Percentiles rank a stretch among this genome's conserved stretches.
phyloP scores from a whole-genome alignment of 2,888 invertebrate genomes.

The Aphidius colemani region DNA sequence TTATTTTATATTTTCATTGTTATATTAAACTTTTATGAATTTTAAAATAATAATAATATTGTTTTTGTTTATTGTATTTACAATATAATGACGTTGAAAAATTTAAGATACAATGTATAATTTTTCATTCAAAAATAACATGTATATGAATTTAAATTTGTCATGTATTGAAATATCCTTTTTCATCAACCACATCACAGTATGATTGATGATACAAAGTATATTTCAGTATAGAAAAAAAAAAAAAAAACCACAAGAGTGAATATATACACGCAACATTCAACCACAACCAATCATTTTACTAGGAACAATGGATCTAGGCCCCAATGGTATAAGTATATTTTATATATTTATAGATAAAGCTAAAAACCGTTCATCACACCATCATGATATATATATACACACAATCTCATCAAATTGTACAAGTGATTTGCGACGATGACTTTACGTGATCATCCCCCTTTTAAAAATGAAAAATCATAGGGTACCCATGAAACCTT shows the following conservation, averaged over 20 bases:
- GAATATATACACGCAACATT: constrained; percentile 13
- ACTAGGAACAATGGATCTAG: constrained; percentile 16
- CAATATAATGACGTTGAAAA: too few relatives aligned
- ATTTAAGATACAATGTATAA: too few relatives aligned
- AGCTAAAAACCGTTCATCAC: constrained; percentile 6
- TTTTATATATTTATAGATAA: neutral
- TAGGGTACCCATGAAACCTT: too few relatives aligned
- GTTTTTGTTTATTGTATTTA: too few relatives aligned
- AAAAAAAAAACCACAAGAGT: neutral
- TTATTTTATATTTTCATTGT: too few relatives aligned
- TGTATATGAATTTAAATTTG: too few relatives aligned
- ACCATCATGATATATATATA: constrained; percentile 11
- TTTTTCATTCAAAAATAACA: too few relatives aligned
- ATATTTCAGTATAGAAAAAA: constrained; percentile 10
- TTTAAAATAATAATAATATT: too few relatives aligned
- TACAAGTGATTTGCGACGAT: constrained; percentile 8
- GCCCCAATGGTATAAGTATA: neutral
- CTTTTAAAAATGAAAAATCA: neutral
- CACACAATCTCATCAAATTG: too few relatives aligned
- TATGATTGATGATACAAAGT: constrained; percentile 20
- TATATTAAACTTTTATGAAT: too few relatives aligned
- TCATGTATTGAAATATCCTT: neutral
- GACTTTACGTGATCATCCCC: constrained; percentile 12
- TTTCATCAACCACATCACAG: constrained; percentile 5
- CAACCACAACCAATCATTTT: constrained; percentile 16